Evolutionary conservation across 1,140 invertebrate species (phyloP).

Genomic region (Hermetia illucens): DNA sequence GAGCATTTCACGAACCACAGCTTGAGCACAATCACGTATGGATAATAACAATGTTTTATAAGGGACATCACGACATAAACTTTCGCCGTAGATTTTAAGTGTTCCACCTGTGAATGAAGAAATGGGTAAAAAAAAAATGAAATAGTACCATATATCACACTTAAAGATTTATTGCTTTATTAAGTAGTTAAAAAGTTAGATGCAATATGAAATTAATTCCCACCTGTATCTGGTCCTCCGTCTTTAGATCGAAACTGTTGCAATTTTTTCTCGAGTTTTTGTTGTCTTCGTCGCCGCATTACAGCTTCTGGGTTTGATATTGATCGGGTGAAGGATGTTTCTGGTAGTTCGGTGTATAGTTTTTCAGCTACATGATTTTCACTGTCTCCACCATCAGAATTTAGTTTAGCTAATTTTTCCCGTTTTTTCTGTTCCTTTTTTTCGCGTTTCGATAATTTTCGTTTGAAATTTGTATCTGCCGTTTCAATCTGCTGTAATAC

Average conservation of each 20-base stretch:
- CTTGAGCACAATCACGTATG: slow-evolving; percentile 78
- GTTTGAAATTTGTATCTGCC: slow-evolving; percentile 41
- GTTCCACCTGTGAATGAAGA: slow-evolving; percentile 61
- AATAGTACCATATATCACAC: too few species aligned
- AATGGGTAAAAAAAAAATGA: slow-evolving; percentile 5
- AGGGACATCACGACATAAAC: slow-evolving; percentile 89
- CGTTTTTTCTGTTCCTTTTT: slow-evolving; percentile 98
- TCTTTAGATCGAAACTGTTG: slow-evolving; percentile 90
- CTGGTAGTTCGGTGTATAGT: slow-evolving; percentile 89
- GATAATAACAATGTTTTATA: slow-evolving; percentile 96
- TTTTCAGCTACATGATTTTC: slow-evolving; percentile 84
- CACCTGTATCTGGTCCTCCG: slow-evolving; percentile 77
- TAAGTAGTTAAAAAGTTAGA: background rate
- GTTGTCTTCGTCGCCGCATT: slow-evolving; percentile 90
- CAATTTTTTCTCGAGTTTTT: slow-evolving; percentile 92
- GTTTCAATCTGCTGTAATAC: slow-evolving; percentile 29
- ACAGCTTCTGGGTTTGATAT: slow-evolving; percentile 99
- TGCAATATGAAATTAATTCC: slow-evolving; percentile 1
- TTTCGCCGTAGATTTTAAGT: slow-evolving; percentile 95
- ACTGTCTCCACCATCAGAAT: slow-evolving; percentile 60
- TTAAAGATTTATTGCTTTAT: slow-evolving; percentile 1
- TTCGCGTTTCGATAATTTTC: slow-evolving; percentile 95
- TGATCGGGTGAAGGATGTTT: slow-evolving; percentile 94
- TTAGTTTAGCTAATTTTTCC: slow-evolving; percentile 76
- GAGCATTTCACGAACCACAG: slow-evolving; percentile 90